These are phyloP conservation scores for Hemiscyllium ocellatum DNA, from an alignment of 2,113 vertebrate species.

Conservation along the genomic window DNA sequence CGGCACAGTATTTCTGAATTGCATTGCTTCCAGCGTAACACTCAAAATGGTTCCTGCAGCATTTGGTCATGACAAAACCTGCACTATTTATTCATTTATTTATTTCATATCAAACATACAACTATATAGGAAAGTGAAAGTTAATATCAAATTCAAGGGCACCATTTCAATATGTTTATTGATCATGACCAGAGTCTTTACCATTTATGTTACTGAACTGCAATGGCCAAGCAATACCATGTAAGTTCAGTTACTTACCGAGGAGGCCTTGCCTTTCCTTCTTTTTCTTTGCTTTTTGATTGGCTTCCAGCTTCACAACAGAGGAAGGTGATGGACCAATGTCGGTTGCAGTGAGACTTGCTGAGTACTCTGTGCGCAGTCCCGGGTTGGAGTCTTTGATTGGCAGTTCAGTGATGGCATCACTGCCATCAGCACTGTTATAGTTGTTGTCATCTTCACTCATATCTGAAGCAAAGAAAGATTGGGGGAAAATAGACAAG, in stretches of 20 bases:
- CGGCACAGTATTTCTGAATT: not conserved
- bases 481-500: conserved; percentile 36
- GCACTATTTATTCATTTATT: not conserved
- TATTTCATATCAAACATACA: not conserved
- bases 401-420: conserved; percentile 52
- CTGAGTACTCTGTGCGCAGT: conserved; percentile 41
- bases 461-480: conserved; percentile 53
- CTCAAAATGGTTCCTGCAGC: not conserved
- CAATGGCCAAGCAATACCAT: not conserved
- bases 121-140: not conserved
- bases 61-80: not conserved
- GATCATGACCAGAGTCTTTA: not conserved
- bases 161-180: not conserved
- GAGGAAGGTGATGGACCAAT: conserved; percentile 83
- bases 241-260: conserved; percentile 55
- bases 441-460: conserved; percentile 66
- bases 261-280: conserved; percentile 84
- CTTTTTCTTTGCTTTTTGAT: conserved; percentile 94
- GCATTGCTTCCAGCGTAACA: not conserved
- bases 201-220: not conserved
- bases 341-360: conserved; percentile 52
- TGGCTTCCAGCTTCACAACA: conserved; percentile 91
- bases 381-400: conserved; percentile 52
- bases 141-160: not conserved
- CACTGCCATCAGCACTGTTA: conserved; percentile 72